A percentile compares a stretch with the other conserved stretches of the same genome.
Evolutionary conservation across 2,888 invertebrate species (phyloP).

Genomic region (Diaperis boleti): DNA sequence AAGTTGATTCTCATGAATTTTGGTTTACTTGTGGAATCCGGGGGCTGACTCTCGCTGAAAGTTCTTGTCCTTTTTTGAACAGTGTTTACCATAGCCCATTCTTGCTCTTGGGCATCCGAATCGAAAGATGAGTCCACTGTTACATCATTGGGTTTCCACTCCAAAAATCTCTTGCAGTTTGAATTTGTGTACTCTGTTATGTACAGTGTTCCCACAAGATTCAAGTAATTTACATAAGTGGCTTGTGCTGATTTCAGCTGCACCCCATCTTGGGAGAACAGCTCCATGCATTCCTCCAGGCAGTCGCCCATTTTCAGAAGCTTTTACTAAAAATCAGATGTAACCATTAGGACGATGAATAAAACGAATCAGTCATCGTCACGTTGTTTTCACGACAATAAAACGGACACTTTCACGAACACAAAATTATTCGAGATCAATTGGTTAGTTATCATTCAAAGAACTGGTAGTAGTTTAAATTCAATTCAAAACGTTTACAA

Average conservation of each 20-base stretch:
- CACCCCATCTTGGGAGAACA: slow-evolving; percentile 86
- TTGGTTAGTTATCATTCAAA: not conserved
- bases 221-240: slow-evolving; percentile 72
- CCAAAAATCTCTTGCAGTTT: slow-evolving; percentile 69
- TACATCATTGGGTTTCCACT: slow-evolving; percentile 87
- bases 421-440: not conserved
- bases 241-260: slow-evolving; percentile 76
- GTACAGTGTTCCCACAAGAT: slow-evolving; percentile 75
- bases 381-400: slow-evolving; percentile 35
- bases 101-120: slow-evolving; percentile 82
- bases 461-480: not conserved
- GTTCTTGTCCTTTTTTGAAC: slow-evolving; percentile 76
- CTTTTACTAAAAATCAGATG: slow-evolving; percentile 8
- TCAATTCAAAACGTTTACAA: not conserved
- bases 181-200: slow-evolving; percentile 73
- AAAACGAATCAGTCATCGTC: slow-evolving; percentile 36
- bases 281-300: slow-evolving; percentile 67
- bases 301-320: slow-evolving; percentile 53
- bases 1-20: slow-evolving; percentile 72
- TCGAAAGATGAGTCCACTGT: slow-evolving; percentile 83
- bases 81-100: slow-evolving; percentile 88
- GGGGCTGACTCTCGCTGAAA: slow-evolving; percentile 68
- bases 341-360: slow-evolving; percentile 29
- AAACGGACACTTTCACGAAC: slow-evolving; percentile 27
- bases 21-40: slow-evolving; percentile 65